phyloP scores from a whole-genome alignment of 2,113 vertebrate species.

The Acrocephalus arundinaceus region DNA sequence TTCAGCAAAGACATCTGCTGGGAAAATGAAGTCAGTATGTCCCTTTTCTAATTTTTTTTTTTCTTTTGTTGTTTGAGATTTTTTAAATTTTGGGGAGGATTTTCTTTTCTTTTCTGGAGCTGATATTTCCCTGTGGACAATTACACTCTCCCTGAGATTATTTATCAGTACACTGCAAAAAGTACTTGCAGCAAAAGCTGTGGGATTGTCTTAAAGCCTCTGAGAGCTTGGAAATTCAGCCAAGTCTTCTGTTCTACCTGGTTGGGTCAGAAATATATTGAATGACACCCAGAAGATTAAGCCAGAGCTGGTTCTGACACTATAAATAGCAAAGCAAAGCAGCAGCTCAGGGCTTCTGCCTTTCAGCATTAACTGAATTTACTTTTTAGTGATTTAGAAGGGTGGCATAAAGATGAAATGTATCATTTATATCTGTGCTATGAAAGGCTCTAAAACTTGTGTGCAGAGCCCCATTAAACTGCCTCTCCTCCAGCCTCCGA shows the following conservation, averaged over 20 bases:
- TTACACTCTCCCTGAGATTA: not conserved
- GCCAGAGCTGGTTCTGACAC: not conserved
- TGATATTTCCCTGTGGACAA: not conserved
- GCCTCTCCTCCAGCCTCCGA: not conserved
- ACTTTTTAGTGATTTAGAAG: slow-evolving; percentile 23
- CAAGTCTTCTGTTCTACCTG: slow-evolving; percentile 20
- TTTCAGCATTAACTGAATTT: slow-evolving; percentile 24
- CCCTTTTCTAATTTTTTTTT: not conserved
- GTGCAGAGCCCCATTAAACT: slow-evolving; percentile 12
- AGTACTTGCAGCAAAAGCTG: not conserved
- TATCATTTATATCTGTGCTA: slow-evolving; percentile 28
- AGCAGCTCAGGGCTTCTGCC: slow-evolving; percentile 11
- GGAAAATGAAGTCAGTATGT: slow-evolving; percentile 5
- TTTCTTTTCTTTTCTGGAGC: not conserved
- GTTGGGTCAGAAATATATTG: slow-evolving; percentile 45
- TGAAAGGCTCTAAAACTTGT: slow-evolving; percentile 29
- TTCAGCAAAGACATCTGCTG: slow-evolving; percentile 43
- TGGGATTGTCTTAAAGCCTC: slow-evolving; percentile 20
- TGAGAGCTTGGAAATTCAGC: not conserved
- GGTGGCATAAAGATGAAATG: slow-evolving; percentile 33
- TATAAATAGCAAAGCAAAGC: slow-evolving; percentile 22
- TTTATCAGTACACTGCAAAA: not conserved
- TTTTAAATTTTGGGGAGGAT: accelerated
- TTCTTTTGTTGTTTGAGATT: not conserved
- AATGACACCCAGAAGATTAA: slow-evolving; percentile 35